Conservation (phyloP, 1,140 invertebrate genomes). For the Drosophila mayri region DNA sequence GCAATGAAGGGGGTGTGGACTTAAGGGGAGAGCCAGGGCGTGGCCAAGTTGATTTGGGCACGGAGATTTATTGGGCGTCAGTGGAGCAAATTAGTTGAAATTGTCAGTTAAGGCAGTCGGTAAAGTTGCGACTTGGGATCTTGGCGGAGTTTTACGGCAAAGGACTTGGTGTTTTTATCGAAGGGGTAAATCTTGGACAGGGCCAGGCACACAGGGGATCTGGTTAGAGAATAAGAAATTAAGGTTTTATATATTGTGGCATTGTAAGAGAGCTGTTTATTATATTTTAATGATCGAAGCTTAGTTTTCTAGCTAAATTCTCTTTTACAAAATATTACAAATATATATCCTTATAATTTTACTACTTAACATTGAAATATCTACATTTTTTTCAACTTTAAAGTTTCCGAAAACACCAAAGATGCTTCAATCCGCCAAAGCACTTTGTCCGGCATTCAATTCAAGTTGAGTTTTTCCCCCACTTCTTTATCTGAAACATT, state of each 20-base stretch:
- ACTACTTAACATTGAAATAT: neutral
- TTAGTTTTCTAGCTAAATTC: neutral
- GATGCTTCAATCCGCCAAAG: conserved; percentile 14
- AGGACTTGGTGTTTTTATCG: conserved; percentile 26
- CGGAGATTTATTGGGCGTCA: conserved; percentile 79
- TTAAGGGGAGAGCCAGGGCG: conserved; percentile 35
- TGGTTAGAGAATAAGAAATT: neutral
- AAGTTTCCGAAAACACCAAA: neutral
- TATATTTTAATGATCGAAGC: neutral
- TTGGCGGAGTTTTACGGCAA: conserved; percentile 21
- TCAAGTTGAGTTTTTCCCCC: conserved; percentile 3
- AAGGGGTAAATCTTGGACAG: conserved; percentile 19
- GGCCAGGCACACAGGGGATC: neutral
- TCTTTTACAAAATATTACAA: neutral
- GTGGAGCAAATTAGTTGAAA: conserved; percentile 79
- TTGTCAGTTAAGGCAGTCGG: conserved; percentile 66
- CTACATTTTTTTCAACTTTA: neutral
- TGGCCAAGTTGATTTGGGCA: conserved; percentile 75
- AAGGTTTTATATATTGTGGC: neutral
- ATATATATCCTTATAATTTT: neutral
- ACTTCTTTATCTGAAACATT: conserved; percentile 32
- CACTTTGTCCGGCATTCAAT: conserved; percentile 35
- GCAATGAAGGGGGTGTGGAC: conserved; percentile 31
- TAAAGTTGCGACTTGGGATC: conserved; percentile 27
- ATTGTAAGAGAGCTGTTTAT: neutral